Base-by-base conservation (phyloP, 2,113 vertebrate species). In the Pantherophis guttatus region DNA sequence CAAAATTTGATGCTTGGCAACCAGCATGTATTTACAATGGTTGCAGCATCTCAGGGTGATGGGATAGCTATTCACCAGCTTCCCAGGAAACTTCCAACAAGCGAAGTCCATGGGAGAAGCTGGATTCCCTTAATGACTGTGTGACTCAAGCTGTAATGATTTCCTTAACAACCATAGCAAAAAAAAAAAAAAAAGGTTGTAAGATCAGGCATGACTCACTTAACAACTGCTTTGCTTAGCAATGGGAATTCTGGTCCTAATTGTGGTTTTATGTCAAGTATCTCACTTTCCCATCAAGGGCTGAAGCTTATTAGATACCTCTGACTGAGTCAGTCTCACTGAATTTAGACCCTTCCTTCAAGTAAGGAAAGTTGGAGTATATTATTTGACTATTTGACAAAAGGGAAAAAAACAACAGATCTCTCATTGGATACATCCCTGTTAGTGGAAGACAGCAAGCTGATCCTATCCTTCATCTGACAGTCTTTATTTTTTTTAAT, bases 401-500 rank as follows among this genome's bases (percentile, higher is more conserved):
- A 87, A n/a, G 24, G 26, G 9, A 8, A 26, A 13, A 65, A 65
- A 65, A 5, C 4, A 59, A 19, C 9, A 59, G 10, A 8, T 21
- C 2, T 88, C n/a, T 39, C 13, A 39, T 9, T 89, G n/a, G 87
- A 55, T 23, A 33, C 54, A 87, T 10, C 52, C 52, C 8, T 93
- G 88, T 57, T 0, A 0, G 81, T 39, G 94, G 6, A 86, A 21
- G n/a, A 55, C 90, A 93, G 87, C 29, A 17, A 17, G 23, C 0
- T 0, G 52, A 26, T 88, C 90, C 6, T 44, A 88, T 93, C 52
- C 86, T 81, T 23, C 24, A 94, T 94, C 62, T 86, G 62, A 85
- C 12, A 15, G 85, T 33, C 91, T 93, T 85, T 92, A 0, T 89
- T 95, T 44, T 54, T 94, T 87, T 93, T 93, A 94, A 96, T 44